These are phyloP conservation scores for Euproctis similis DNA, from an alignment of 2,888 invertebrate genomes.

Conservation along the genomic window DNA sequence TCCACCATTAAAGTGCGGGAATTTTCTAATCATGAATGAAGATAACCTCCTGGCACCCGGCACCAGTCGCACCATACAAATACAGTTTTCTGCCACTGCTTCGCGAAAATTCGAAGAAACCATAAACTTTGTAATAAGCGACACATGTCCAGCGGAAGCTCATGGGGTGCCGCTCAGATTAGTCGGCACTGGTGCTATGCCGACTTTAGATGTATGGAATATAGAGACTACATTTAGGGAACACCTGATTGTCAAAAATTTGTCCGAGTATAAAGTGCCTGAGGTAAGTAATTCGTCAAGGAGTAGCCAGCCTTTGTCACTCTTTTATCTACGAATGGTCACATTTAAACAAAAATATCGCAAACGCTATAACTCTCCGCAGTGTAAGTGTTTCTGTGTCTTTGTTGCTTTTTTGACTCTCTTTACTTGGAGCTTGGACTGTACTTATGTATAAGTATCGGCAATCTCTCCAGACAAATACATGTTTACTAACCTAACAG, in stretches of 20 bases:
- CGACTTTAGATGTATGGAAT: slow-evolving; percentile 74
- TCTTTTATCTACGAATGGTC: no score
- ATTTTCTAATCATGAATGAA: slow-evolving; percentile 59
- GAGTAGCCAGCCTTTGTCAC: no score
- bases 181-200: slow-evolving; percentile 72
- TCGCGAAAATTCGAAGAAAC: slow-evolving; percentile 56
- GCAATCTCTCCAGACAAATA: no score
- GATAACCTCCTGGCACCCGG: slow-evolving; percentile 64
- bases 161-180: slow-evolving; percentile 65
- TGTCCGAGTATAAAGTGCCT: slow-evolving; percentile 66
- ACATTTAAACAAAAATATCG: no score
- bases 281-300: no score
- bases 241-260: slow-evolving; percentile 71
- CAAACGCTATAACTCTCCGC: no score
- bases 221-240: slow-evolving; percentile 76
- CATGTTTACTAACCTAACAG: no score
- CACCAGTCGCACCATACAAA: slow-evolving; percentile 54
- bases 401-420: no score
- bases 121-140: slow-evolving; percentile 60
- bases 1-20: slow-evolving; percentile 59
- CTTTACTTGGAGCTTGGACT: no score
- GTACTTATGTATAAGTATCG: no score
- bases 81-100: slow-evolving; percentile 53
- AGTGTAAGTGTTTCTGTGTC: no score
- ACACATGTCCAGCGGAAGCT: slow-evolving; percentile 66